Percentiles rank a stretch among this genome's conserved stretches.
These are phyloP conservation scores for Archocentrus centrarchus DNA, from an alignment of 2,113 vertebrate genomes.

Conservation along the genomic window DNA sequence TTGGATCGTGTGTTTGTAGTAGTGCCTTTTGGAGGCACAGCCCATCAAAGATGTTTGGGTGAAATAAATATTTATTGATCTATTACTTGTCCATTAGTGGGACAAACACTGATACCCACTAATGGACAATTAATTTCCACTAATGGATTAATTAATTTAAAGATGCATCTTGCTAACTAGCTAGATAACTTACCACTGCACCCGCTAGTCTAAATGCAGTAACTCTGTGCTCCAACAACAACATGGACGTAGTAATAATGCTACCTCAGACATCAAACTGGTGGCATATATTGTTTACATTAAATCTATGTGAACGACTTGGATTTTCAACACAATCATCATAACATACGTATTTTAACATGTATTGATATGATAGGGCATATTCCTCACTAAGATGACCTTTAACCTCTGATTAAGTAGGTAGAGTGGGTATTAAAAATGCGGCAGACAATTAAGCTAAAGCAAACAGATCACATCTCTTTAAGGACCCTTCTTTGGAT, in stretches of 20 bases:
- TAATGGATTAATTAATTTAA: too few species aligned
- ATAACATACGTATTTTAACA: not conserved
- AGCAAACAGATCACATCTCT: slow-evolving; percentile 31
- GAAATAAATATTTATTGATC: not conserved
- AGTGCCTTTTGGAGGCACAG: not conserved
- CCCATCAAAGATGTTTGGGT: not conserved
- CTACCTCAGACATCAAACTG: not conserved
- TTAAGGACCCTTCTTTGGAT: slow-evolving; percentile 21
- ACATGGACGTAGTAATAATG: not conserved
- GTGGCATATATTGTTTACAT: not conserved
- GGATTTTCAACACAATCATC: not conserved
- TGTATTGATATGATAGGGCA: not conserved
- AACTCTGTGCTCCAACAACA: not conserved
- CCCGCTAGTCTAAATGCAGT: not conserved
- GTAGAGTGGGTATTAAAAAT: slow-evolving; percentile 14
- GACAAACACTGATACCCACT: too few species aligned
- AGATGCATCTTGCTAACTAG: not conserved
- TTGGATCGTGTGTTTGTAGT: too few species aligned
- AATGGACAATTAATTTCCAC: too few species aligned
- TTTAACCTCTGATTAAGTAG: not conserved
- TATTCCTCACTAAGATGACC: not conserved
- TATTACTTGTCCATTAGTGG: not conserved
- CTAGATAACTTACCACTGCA: not conserved
- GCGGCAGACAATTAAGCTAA: slow-evolving; percentile 14
- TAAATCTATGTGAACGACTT: not conserved